Evolutionary conservation across 2,888 invertebrate genomes (phyloP), one percentile per base, ranked within the genome.

Genomic region (Drosophila eohydei): DNA sequence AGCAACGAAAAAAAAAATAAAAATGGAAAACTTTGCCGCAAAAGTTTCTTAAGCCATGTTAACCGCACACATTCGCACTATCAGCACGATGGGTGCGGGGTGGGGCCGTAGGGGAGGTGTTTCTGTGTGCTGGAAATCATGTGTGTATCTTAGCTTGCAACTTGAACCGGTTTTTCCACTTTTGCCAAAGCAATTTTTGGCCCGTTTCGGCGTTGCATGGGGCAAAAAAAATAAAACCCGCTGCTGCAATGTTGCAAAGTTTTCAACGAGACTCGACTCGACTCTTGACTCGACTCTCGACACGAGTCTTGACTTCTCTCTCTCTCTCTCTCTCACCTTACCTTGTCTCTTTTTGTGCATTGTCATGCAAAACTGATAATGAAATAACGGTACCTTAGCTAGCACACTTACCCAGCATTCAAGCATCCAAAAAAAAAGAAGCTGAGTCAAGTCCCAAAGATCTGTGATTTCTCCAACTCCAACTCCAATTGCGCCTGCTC

Each of bases 11-110:
- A 46, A 21, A 26, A 9, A 26, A n/a, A 59, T 56, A 59, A 56
- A 40, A 41, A 12, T 50, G 48, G n/a, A 50, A 60, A 77, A 60
- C 48, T 65, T 74, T 78, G 32, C 58, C 48, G 66, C 80, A 78
- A 86, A 86, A 86, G 90, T 90, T 86, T 90, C 90, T 86, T 86
- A 88, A 90, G 90, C 84, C 86, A 86, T 86, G 86, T 86, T 88
- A 86, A 88, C 89, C 86, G 64, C 90, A 90, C 89, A 86, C 89
- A 89, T 74, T 85, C 76, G 58, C 90, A 85, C 84, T 73, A 80
- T 80, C 83, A 76, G 41, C 81, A 63, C 21, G 21, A 21, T 28
- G 32, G 46, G 52, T 2, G 30, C 8, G 52, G 44, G 3, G 40
- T 0, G 48, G 12, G 38, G 21, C 4, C 12, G 40, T 7, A 21